These are phyloP conservation scores for Triplophysa siluroides DNA, from an alignment of 2,113 vertebrate species.

Conservation along the genomic window DNA sequence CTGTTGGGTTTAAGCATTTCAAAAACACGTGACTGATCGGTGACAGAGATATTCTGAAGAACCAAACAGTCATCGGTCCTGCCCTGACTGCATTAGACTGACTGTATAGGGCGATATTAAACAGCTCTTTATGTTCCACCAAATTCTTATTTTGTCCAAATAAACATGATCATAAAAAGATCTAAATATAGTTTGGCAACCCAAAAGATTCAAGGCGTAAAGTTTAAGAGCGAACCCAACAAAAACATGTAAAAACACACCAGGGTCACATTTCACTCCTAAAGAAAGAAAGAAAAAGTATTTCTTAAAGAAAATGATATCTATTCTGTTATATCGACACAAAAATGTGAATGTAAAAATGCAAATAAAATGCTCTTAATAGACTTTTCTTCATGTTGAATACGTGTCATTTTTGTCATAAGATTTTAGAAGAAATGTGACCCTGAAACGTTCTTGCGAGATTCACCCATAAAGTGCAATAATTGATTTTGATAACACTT, in stretches of 20 bases:
- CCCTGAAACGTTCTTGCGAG: background rate
- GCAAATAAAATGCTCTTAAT: too few relatives aligned
- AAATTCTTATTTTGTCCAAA: too few relatives aligned
- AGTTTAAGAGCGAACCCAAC: background rate
- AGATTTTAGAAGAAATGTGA: background rate
- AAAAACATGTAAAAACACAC: background rate
- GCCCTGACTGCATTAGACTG: background rate
- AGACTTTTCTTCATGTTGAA: background rate
- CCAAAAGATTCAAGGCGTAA: background rate
- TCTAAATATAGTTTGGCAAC: background rate
- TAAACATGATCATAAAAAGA: background rate
- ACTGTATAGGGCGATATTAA: background rate
- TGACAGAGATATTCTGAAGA: background rate
- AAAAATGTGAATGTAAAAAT: background rate
- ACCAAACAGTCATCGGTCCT: background rate
- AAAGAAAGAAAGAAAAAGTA: background rate
- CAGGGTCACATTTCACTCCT: background rate
- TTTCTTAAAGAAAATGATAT: too few relatives aligned
- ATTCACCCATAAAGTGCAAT: slow-evolving; percentile 67
- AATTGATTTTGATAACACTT: background rate
- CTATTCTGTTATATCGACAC: background rate
- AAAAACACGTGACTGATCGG: too few relatives aligned
- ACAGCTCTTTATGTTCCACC: background rate
- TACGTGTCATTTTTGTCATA: background rate
- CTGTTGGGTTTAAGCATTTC: background rate